Conservation (phyloP, 2,888 invertebrate species). For the Xylophagus ater region DNA sequence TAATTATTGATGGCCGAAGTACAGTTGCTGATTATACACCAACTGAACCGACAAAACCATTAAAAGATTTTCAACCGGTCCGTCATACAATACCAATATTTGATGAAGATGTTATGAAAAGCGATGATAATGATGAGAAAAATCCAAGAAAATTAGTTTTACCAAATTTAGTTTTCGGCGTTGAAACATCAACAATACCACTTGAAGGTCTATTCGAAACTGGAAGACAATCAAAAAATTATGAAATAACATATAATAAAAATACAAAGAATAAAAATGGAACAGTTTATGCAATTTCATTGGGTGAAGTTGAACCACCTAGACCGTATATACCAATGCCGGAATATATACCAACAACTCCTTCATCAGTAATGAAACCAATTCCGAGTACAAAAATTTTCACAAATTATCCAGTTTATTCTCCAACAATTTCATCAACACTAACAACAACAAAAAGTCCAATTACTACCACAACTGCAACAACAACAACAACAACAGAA, state of each 20-base stretch:
- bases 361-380: neutral
- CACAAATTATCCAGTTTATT: neutral
- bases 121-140: slow-evolving; percentile 2
- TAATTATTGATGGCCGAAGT: slow-evolving; percentile 36
- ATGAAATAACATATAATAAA: slow-evolving; percentile 14
- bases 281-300: slow-evolving; percentile 40
- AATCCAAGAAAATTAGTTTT: slow-evolving; percentile 19
- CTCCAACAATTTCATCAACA: slow-evolving; percentile 16
- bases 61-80: slow-evolving; percentile 22
- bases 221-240: slow-evolving; percentile 33
- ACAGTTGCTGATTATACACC: slow-evolving; percentile 37
- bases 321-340: slow-evolving; percentile 30
- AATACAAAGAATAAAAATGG: slow-evolving; percentile 22
- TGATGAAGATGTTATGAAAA: slow-evolving; percentile 2
- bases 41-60: slow-evolving; percentile 24
- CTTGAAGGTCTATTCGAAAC: slow-evolving; percentile 56
- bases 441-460: slow-evolving; percentile 18
- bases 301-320: slow-evolving; percentile 31
- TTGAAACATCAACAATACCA: slow-evolving; percentile 54
- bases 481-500: slow-evolving; percentile 15
- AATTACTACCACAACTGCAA: slow-evolving; percentile 10
- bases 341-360: slow-evolving; percentile 1
- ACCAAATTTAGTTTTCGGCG: slow-evolving; percentile 33
- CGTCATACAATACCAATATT: slow-evolving; percentile 24
- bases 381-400: neutral